Evolutionary conservation across 2,113 vertebrate species (phyloP), one percentile per base, ranked within the genome.

Genomic region (Lagopus muta): DNA sequence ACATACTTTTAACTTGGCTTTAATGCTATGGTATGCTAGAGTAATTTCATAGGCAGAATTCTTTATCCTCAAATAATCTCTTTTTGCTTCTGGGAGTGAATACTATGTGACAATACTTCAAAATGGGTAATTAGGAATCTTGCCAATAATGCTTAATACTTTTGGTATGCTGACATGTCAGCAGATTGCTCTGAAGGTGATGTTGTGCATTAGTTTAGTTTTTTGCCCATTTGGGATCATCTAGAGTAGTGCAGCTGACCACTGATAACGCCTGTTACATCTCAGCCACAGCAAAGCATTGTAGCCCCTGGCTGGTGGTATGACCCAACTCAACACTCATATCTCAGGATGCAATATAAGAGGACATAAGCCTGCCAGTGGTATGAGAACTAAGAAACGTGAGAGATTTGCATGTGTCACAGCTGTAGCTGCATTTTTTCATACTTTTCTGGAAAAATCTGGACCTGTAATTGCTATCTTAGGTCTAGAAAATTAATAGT

Each of bases 381-480:
- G 38, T 65, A 42, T 20, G 25, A 42, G 27, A 42, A 62, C 24
- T 27, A 25, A 65, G 62, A 65, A 30, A 27, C 24, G 27, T 10
- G 64, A 82, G 36, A 73, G 6, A 42, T 34, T 58, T 73, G 32
- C 43, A 32, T 10, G 32, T 36, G 5, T 43, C 28, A 6, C 19
- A 54, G 1, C 10, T 52, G 5, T 4, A 18, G 22, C 24, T 45
- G 8, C 45, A 70, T 76, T 74, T 79, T 82, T 34, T 32, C 11
- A 13, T n/a, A 18, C 20, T 43, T 67, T 67, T 54, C 47, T 86
- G 61, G 55, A 82, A 55, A 42, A 82, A 60, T 27, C 16, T 55
- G 9, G 25, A 60, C 13, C 50, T 45, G 5, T 55, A 54, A 71
- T n/a, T 86, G 17, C 10, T 42, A 27, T 17, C 0, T 0, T n/a